phyloP scores from a whole-genome alignment of 2,113 vertebrate species.

The Lasiurus cinereus region DNA sequence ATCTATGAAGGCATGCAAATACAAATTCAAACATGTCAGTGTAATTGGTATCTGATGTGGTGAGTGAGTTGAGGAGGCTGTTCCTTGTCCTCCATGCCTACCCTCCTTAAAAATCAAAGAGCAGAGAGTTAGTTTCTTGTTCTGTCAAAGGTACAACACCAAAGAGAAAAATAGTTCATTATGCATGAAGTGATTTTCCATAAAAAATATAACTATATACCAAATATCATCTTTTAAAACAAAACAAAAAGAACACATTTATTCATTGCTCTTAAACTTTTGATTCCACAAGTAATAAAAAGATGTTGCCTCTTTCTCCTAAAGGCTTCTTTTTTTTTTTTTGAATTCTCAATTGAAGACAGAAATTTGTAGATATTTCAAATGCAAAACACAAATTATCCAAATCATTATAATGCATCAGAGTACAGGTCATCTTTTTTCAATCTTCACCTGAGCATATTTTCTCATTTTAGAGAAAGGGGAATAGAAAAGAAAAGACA shows the following conservation, averaged over 20 bases:
- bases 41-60: not conserved
- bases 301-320: not conserved
- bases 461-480: too few species aligned
- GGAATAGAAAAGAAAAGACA: too few species aligned
- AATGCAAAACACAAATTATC: constrained; percentile 2
- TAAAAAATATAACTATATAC: not conserved
- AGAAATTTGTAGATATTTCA: constrained; percentile 29
- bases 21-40: not conserved
- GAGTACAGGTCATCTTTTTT: not conserved
- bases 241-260: not conserved
- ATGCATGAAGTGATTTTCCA: constrained; percentile 6
- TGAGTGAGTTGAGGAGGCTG: not conserved
- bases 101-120: not conserved
- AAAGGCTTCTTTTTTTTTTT: constrained; percentile 43
- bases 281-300: not conserved
- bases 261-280: constrained; percentile 6
- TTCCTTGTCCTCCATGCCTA: not conserved
- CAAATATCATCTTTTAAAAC: constrained; percentile 17
- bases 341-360: not conserved
- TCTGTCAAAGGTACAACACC: not conserved
- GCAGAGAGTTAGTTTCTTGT: not conserved
- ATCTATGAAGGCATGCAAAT: not conserved
- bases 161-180: constrained; percentile 5
- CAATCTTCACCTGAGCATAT: too few species aligned
- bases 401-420: constrained; percentile 18